Conservation (phyloP, 2,797 vertebrate genomes). For the Gallinago solitaria region DNA sequence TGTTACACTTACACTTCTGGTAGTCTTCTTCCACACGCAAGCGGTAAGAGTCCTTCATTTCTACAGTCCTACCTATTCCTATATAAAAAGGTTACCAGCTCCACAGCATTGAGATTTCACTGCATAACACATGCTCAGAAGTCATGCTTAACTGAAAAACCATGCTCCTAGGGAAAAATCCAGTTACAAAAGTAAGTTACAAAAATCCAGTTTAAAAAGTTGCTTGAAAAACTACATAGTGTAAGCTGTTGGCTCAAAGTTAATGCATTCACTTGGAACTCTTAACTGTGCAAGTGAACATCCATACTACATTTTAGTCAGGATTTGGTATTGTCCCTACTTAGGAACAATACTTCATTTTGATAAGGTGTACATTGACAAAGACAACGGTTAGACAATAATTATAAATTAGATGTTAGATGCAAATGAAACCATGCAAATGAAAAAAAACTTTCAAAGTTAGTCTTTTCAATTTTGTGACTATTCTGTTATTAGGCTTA, state of each 20-base stretch:
- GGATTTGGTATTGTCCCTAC: background rate
- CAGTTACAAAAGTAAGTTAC: background rate
- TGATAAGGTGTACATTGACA: background rate
- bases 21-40: background rate
- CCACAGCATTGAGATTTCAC: background rate
- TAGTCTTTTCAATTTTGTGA: conserved; percentile 14
- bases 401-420: conserved; percentile 37
- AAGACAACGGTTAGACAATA: background rate
- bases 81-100: background rate
- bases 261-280: background rate
- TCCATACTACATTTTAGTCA: background rate
- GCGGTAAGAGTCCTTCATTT: background rate
- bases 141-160: background rate
- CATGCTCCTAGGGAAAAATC: background rate
- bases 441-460: background rate
- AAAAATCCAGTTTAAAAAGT: background rate
- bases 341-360: background rate
- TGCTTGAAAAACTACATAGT: background rate
- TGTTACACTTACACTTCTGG: background rate
- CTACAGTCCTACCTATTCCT: background rate
- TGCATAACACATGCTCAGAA: background rate
- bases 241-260: background rate
- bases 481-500: background rate
- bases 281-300: background rate
- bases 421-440: conserved; percentile 49